Evolutionary conservation across 2,888 invertebrate genomes (phyloP), one percentile per base, ranked within the genome.

Genomic region (Petrolisthes manimaculis): DNA sequence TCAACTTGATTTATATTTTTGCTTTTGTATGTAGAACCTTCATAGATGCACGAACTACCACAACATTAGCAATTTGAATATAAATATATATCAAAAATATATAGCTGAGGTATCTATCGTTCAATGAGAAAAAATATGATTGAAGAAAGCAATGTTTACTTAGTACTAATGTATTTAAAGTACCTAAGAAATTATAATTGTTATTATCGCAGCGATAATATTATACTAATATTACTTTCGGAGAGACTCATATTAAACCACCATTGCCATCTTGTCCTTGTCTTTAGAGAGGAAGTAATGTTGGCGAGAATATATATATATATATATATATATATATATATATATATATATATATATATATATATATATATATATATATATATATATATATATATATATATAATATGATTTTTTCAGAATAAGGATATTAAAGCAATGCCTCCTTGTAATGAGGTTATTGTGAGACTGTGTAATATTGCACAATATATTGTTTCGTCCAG

Each of bases 291-390:
- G 37, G 37, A 37, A 37, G 2, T 37, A 37, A 37, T 37, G 37
- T 37, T 37, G 37, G 37, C 37, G 37, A 37, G 37, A 37, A 37
- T 67, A 69, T 67, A 83, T 83, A 83, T 83, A 83, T 83, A 83
- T 83, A 83, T 69, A 83, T 83, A 83, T 83, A 69, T 69, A 83
- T 83, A 67, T 83, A 67, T 69, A 67, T 83, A 67, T 37, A 67
- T 69, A 67, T 69, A 67, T 69, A 67, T 83, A 67, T 69, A 67
- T 83, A 37, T 83, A 67, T 83, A 67, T 83, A 24, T 82, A 67
- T 82, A 67, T 82, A 67, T 83, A 61, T 81, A 61, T 81, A 21
- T 81, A 67, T 67, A 67, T 67, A 83, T 21, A 51, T 67, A 67
- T 83, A 67, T 83, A 24, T 82, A 67, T 82, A 67, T 82, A 67